These are phyloP conservation scores for Paracyclopina nana DNA, from an alignment of 1,140 invertebrate species.

Conservation along the genomic window DNA sequence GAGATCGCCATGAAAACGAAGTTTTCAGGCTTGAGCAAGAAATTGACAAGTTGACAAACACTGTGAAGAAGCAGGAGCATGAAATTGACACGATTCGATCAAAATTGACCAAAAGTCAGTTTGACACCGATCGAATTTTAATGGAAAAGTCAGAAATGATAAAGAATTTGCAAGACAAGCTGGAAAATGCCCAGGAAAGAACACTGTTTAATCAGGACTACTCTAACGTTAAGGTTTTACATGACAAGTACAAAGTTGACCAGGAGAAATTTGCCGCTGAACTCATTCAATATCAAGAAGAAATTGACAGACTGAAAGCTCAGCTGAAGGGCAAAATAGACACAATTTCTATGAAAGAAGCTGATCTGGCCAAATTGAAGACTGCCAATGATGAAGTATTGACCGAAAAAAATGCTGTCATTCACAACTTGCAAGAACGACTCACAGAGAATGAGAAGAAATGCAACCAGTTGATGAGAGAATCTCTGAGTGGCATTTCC, in stretches of 20 bases:
- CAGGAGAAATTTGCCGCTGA: not conserved
- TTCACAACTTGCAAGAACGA: too few relatives aligned
- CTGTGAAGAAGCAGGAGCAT: not conserved
- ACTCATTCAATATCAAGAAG: not conserved
- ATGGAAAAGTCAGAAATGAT: not conserved
- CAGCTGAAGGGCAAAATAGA: not conserved
- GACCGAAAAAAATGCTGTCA: too few relatives aligned
- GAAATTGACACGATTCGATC: not conserved
- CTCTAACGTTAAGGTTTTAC: too few relatives aligned
- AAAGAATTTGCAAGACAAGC: not conserved
- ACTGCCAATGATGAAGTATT: conserved; percentile 2
- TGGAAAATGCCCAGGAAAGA: not conserved
- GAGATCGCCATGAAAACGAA: not conserved
- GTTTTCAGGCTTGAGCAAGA: not conserved
- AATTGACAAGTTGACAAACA: not conserved
- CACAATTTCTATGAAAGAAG: not conserved
- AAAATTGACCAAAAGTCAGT: not conserved
- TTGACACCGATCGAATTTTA: not conserved
- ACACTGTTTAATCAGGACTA: too few relatives aligned
- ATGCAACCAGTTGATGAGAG: not conserved
- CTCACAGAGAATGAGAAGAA: not conserved
- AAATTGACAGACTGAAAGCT: not conserved
- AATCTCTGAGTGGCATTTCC: too few relatives aligned
- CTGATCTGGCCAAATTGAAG: not conserved
- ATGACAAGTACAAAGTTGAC: too few relatives aligned